Evolutionary conservation across 2,113 vertebrate genomes (phyloP).

Genomic region (Corythornis cristatus): DNA sequence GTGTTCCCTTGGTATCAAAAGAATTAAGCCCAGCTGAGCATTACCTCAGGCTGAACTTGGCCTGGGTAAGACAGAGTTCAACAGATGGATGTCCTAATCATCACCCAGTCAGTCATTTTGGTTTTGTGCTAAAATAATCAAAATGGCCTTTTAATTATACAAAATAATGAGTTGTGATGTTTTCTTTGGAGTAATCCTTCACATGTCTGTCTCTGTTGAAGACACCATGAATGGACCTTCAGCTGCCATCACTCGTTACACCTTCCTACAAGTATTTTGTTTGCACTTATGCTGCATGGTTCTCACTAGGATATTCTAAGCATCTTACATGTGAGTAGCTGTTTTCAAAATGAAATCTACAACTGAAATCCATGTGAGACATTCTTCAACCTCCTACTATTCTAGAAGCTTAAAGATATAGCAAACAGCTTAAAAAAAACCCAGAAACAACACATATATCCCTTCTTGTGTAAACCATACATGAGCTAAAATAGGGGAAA

Average conservation of each 20-base stretch:
- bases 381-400: neutral
- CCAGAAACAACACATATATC: neutral
- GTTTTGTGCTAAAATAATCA: neutral
- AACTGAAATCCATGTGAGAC: neutral
- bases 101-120: neutral
- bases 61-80: neutral
- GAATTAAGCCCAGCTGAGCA: neutral
- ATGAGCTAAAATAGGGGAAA: neutral
- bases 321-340: neutral
- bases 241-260: neutral
- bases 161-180: neutral
- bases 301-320: neutral
- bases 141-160: neutral
- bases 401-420: neutral
- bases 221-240: accelerated
- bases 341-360: neutral
- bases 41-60: neutral
- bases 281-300: neutral
- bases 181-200: neutral
- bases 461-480: neutral
- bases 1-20: neutral
- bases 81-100: neutral
- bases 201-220: neutral
- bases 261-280: neutral
- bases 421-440: neutral